phyloP scores from a whole-genome alignment of 1,140 invertebrate species.

The Daktulosphaira vitifoliae region DNA sequence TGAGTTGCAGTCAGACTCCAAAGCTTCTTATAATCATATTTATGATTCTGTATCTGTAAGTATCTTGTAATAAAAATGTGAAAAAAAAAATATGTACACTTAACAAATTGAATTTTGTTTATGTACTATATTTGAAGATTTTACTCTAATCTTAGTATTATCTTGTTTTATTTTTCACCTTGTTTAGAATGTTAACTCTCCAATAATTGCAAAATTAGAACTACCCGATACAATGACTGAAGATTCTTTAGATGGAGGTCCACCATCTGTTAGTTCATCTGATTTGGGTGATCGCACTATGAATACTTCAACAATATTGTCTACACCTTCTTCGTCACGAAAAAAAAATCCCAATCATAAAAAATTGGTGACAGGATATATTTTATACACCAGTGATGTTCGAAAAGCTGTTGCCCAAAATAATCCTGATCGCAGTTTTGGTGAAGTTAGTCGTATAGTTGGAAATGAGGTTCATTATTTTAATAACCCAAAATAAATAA shows the following conservation, averaged over 20 bases:
- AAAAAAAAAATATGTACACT: no score
- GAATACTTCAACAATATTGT: constrained; percentile 37
- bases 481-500: neutral
- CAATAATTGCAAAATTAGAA: constrained; percentile 46
- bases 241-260: constrained; percentile 62
- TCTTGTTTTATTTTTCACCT: neutral
- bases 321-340: constrained; percentile 38
- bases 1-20: constrained; percentile 25
- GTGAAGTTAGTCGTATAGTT: constrained; percentile 94
- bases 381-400: constrained; percentile 95
- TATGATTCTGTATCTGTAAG: constrained; percentile 45
- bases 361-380: constrained; percentile 94
- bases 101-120: no score
- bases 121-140: no score
- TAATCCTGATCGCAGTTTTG: constrained; percentile 91
- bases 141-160: no score
- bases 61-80: constrained; percentile 40
- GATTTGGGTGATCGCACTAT: constrained; percentile 48
- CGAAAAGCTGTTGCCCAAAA: constrained; percentile 73
- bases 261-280: constrained; percentile 61
- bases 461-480: constrained; percentile 64
- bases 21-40: constrained; percentile 46
- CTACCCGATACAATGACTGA: constrained; percentile 51
- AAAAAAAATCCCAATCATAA: constrained; percentile 47
- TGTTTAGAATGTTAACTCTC: constrained; percentile 41